Evolutionary conservation across 2,888 invertebrate species (phyloP).

Genomic region (Autographa pulchrina): DNA sequence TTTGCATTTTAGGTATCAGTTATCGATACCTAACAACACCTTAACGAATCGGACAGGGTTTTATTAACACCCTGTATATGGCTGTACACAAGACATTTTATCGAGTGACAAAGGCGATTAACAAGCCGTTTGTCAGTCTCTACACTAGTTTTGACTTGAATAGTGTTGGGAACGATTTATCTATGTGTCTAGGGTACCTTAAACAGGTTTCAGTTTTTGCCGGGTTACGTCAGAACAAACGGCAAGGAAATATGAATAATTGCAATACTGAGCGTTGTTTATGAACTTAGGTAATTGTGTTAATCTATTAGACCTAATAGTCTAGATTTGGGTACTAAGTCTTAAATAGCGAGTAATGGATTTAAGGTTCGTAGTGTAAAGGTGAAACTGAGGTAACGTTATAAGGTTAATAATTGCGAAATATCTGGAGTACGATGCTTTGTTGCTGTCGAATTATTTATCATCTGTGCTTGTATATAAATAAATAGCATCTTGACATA

Average conservation of each 20-base stretch:
- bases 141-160: slow-evolving; percentile 69
- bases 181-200: slow-evolving; percentile 66
- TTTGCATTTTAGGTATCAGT: too few species aligned
- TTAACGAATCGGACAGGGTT: too few species aligned
- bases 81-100: slow-evolving; percentile 75
- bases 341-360: not conserved
- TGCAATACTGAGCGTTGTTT: slow-evolving; percentile 36
- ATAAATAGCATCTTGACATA: not conserved
- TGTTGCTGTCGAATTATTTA: too few species aligned
- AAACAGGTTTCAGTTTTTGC: slow-evolving; percentile 65
- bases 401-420: not conserved
- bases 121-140: slow-evolving; percentile 81
- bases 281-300: slow-evolving; percentile 31
- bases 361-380: not conserved
- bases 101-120: slow-evolving; percentile 79
- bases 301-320: slow-evolving; percentile 30
- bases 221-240: slow-evolving; percentile 47
- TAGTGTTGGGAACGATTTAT: slow-evolving; percentile 66
- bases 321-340: not conserved
- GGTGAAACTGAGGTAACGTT: not conserved
- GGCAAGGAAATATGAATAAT: slow-evolving; percentile 45
- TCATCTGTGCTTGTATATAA: too few species aligned
- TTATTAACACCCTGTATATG: too few species aligned
- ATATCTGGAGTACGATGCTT: not conserved
- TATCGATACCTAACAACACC: too few species aligned